phyloP scores from a whole-genome alignment of 2,797 vertebrate genomes.

The Sebastes elongatus region DNA sequence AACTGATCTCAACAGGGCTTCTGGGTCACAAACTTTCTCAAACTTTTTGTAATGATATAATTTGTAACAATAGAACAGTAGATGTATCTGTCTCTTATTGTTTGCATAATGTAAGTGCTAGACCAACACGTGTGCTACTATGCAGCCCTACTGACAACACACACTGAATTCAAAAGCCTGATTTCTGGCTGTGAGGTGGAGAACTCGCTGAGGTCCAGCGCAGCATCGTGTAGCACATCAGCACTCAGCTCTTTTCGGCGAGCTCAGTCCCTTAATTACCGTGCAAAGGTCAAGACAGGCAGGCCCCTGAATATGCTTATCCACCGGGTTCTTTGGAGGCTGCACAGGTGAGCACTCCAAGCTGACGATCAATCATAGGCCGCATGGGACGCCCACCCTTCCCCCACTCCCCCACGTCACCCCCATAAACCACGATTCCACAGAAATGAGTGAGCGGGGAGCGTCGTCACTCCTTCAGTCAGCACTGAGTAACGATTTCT shows the following conservation, averaged over 20 bases:
- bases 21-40: no score
- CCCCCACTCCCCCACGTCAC: constrained; percentile 9
- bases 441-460: neutral
- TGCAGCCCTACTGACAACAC: neutral
- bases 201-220: constrained; percentile 10
- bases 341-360: constrained; percentile 39
- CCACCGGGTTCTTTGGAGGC: constrained; percentile 36
- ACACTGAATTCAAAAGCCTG: neutral
- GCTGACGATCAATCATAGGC: constrained; percentile 61
- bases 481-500: constrained; percentile 27
- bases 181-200: neutral
- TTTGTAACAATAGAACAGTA: neutral
- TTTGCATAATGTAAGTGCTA: neutral
- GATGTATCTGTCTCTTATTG: neutral
- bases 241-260: constrained; percentile 44
- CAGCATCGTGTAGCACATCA: constrained; percentile 19
- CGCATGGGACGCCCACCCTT: constrained; percentile 27
- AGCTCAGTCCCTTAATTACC: constrained; percentile 51
- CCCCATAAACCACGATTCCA: constrained; percentile 4
- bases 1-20: no score
- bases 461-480: neutral
- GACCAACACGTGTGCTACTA: neutral
- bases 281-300: constrained; percentile 57
- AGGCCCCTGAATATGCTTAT: constrained; percentile 48
- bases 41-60: neutral